These are phyloP conservation scores for Aplochiton taeniatus DNA, from an alignment of 2,797 vertebrate species.

Conservation along the genomic window DNA sequence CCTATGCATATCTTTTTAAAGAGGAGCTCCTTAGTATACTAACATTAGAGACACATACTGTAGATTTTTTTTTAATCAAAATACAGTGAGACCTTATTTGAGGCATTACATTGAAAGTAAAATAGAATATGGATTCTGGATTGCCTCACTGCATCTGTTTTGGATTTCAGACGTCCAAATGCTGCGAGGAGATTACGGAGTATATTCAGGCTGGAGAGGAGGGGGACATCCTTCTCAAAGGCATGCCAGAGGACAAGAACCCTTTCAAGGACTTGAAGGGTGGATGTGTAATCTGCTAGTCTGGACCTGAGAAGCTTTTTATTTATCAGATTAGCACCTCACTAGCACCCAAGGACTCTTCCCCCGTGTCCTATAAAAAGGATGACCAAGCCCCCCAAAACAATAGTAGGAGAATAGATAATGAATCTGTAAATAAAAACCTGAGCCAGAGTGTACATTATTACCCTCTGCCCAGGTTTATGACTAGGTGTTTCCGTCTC, in stretches of 20 bases:
- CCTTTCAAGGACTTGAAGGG: slow-evolving; percentile 96
- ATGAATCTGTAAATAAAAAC: slow-evolving; percentile 36
- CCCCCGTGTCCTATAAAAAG: slow-evolving; percentile 36
- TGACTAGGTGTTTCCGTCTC: slow-evolving; percentile 43
- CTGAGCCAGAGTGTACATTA: slow-evolving; percentile 45
- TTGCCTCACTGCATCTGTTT: neutral
- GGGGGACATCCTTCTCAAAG: slow-evolving; percentile 92
- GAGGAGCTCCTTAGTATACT: no score
- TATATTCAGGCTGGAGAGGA: slow-evolving; percentile 88
- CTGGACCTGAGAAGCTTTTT: slow-evolving; percentile 60
- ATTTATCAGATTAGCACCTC: slow-evolving; percentile 56
- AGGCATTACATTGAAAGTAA: no score
- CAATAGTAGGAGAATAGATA: slow-evolving; percentile 49
- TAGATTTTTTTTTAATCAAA: no score
- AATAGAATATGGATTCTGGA: no score
- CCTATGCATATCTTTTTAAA: no score
- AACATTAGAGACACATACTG: no score
- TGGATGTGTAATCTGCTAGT: slow-evolving; percentile 90
- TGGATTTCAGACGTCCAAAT: slow-evolving; percentile 87
- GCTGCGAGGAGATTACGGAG: slow-evolving; percentile 94
- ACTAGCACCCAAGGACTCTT: slow-evolving; percentile 56
- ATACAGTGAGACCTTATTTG: no score
- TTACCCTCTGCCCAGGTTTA: slow-evolving; percentile 40
- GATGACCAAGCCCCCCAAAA: slow-evolving; percentile 51
- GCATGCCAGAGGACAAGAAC: slow-evolving; percentile 95